phyloP scores from a whole-genome alignment of 2,113 vertebrate genomes.

The Jaculus jaculus region DNA sequence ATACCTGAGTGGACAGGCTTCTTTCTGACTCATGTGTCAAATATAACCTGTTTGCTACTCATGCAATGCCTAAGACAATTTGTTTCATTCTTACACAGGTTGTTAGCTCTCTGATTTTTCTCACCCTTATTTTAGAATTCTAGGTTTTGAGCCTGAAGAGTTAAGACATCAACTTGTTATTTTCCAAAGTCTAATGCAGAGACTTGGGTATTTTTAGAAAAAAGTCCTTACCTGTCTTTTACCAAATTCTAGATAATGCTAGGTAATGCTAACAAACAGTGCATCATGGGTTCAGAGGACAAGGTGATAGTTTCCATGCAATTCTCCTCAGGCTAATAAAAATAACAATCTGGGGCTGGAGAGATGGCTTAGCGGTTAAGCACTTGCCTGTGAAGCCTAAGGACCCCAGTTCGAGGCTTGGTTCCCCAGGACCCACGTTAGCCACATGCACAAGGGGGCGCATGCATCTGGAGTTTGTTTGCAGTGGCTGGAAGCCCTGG shows the following conservation, averaged over 20 bases:
- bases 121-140: background rate
- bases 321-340: background rate
- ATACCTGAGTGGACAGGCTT: background rate
- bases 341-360: background rate
- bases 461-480: too few species aligned
- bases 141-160: background rate
- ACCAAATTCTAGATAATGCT: too few species aligned
- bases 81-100: background rate
- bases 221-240: background rate
- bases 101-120: background rate
- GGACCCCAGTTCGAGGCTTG: too few species aligned
- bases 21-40: background rate
- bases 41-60: background rate
- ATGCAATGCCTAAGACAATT: background rate
- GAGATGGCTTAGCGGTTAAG: too few species aligned
- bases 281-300: background rate
- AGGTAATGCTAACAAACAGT: too few species aligned
- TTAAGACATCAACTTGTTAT: background rate
- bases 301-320: background rate
- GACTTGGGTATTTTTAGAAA: background rate
- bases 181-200: background rate
- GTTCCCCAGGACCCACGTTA: too few species aligned
- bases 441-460: too few species aligned
- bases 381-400: too few species aligned
- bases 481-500: too few species aligned